A percentile compares a stretch with the other conserved stretches of the same genome.
phyloP scores from a whole-genome alignment of 2,797 vertebrate genomes.

The Loriculus beryllinus region DNA sequence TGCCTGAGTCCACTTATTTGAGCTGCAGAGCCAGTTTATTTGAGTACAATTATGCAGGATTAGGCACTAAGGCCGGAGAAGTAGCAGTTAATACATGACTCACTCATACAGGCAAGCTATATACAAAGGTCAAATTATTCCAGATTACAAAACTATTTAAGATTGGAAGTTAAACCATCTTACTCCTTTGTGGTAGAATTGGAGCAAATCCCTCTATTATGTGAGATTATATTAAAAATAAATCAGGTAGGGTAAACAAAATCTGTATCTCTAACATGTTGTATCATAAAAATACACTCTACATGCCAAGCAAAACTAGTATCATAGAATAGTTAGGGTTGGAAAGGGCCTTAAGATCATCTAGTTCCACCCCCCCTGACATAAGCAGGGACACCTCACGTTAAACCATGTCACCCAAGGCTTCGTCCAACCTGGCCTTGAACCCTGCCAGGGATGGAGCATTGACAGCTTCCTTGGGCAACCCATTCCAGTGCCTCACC shows the following conservation, averaged over 20 bases:
- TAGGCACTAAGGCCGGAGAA: neutral
- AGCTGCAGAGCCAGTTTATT: neutral
- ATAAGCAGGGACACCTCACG: too few species aligned
- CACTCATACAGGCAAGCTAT: neutral
- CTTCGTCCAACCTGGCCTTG: too few species aligned
- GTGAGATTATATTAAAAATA: neutral
- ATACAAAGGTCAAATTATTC: neutral
- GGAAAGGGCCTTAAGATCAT: too few species aligned
- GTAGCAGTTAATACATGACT: neutral
- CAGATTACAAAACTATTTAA: neutral
- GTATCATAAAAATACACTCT: neutral
- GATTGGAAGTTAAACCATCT: neutral
- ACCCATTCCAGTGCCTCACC: too few species aligned
- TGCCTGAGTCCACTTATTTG: neutral
- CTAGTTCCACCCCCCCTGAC: too few species aligned
- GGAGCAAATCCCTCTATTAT: neutral
- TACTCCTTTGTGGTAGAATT: neutral
- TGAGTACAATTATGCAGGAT: neutral
- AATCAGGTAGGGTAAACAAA: neutral
- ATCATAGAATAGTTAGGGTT: too few species aligned
- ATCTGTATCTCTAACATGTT: neutral
- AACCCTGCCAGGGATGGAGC: too few species aligned
- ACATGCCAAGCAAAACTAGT: neutral
- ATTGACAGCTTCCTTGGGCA: too few species aligned
- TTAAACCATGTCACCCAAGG: too few species aligned